Percentiles rank a stretch among this genome's conserved stretches.
Conservation (phyloP, 2,888 invertebrate genomes). For the Chaitophorus viminalis region DNA sequence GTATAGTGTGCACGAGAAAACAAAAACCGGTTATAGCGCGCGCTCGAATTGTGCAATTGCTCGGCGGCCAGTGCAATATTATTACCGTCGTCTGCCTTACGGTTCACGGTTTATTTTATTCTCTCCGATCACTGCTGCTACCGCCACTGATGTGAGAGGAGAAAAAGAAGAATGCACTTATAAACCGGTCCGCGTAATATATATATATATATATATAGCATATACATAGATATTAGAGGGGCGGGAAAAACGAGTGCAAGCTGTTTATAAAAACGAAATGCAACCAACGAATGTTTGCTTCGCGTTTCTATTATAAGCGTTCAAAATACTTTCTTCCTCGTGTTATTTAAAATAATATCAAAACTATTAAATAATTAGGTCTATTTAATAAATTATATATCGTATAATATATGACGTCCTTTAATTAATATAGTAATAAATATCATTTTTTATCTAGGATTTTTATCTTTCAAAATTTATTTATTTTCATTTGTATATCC, state of each 20-base stretch:
- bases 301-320: slow-evolving; percentile 24
- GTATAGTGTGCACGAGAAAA: slow-evolving; percentile 17
- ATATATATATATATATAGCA: slow-evolving; percentile 8
- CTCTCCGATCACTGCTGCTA: slow-evolving; percentile 16
- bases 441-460: too few relatives aligned
- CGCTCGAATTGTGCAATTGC: slow-evolving; percentile 53
- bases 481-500: too few relatives aligned
- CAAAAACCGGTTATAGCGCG: slow-evolving; percentile 54
- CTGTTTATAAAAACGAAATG: slow-evolving; percentile 42
- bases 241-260: slow-evolving; percentile 52
- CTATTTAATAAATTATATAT: too few relatives aligned
- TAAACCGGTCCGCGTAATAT: slow-evolving; percentile 51
- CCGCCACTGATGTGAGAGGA: slow-evolving; percentile 39
- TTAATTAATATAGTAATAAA: too few relatives aligned
- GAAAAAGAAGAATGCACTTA: slow-evolving; percentile 57
- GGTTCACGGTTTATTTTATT: slow-evolving; percentile 42
- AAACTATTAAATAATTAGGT: too few relatives aligned
- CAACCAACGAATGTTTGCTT: slow-evolving; percentile 31
- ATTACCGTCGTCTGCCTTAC: slow-evolving; percentile 36
- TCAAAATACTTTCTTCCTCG: slow-evolving; percentile 15
- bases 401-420: too few relatives aligned
- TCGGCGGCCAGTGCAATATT: slow-evolving; percentile 55
- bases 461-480: too few relatives aligned
- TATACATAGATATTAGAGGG: background rate
- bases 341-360: background rate